Conservation (phyloP, 2,888 invertebrate genomes). For the Orthosia gracilis region DNA sequence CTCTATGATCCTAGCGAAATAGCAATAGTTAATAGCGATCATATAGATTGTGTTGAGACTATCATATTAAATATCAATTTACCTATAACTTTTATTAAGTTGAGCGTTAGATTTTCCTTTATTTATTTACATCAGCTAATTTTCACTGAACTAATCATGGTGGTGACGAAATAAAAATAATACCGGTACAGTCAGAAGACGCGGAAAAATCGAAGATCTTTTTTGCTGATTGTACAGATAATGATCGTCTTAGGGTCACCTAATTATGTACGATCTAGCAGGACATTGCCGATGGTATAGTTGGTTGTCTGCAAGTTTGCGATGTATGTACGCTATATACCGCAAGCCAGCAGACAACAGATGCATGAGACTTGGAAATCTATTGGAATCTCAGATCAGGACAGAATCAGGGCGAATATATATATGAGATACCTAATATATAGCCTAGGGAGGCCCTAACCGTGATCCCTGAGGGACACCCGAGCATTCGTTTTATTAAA, state of each 20-base stretch:
- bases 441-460: neutral
- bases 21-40: constrained; percentile 19
- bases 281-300: neutral
- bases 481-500: neutral
- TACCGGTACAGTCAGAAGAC: neutral
- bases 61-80: neutral
- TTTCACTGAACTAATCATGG: constrained; percentile 20
- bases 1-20: constrained; percentile 24
- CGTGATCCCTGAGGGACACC: constrained; percentile 18
- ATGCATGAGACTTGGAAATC: neutral
- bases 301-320: too few relatives aligned
- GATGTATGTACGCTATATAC: too few relatives aligned
- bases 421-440: too few relatives aligned
- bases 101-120: constrained; percentile 6
- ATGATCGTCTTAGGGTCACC: constrained; percentile 8
- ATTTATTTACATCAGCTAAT: neutral
- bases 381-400: too few relatives aligned
- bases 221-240: constrained; percentile 26
- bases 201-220: constrained; percentile 32
- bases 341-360: neutral
- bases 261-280: neutral
- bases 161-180: constrained; percentile 11
- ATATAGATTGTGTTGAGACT: constrained; percentile 16
- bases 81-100: constrained; percentile 5
- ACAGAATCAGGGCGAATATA: too few relatives aligned